phyloP scores from a whole-genome alignment of 2,797 vertebrate genomes.

The Halcyon badia region DNA sequence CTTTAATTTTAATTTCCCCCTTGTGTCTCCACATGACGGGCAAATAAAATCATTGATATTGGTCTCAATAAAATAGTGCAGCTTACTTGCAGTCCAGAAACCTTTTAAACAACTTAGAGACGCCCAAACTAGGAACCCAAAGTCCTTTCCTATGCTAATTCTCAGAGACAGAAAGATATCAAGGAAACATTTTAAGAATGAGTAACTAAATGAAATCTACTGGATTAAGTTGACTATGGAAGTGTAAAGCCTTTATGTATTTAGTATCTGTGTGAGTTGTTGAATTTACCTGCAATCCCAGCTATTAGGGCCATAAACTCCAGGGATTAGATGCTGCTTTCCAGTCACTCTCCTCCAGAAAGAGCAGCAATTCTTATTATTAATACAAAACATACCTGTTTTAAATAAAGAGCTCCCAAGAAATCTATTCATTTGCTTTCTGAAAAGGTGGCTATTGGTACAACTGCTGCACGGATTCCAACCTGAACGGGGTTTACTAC shows the following conservation, averaged over 20 bases:
- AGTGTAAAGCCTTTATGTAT: not conserved
- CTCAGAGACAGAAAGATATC: not conserved
- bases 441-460: conserved; percentile 96
- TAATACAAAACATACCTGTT: not conserved
- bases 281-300: not conserved
- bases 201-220: not conserved
- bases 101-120: not conserved
- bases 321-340: not conserved
- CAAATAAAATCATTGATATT: not conserved
- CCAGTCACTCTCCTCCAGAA: accelerated
- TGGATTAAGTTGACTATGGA: not conserved
- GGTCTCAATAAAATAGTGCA: not conserved
- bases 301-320: not conserved
- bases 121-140: not conserved
- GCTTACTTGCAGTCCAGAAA: not conserved
- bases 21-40: accelerated
- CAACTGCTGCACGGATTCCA: conserved; percentile 99
- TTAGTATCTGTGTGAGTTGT: not conserved
- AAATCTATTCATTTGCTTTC: not conserved
- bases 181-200: not conserved
- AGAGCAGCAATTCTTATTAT: not conserved
- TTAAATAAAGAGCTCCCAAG: not conserved
- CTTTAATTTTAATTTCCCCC: not conserved
- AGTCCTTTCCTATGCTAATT: not conserved
- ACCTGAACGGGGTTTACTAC: conserved; percentile 93